Evolutionary conservation across 2,113 vertebrate genomes (phyloP), one percentile per base, ranked within the genome.

Genomic region (Vimba vimba): DNA sequence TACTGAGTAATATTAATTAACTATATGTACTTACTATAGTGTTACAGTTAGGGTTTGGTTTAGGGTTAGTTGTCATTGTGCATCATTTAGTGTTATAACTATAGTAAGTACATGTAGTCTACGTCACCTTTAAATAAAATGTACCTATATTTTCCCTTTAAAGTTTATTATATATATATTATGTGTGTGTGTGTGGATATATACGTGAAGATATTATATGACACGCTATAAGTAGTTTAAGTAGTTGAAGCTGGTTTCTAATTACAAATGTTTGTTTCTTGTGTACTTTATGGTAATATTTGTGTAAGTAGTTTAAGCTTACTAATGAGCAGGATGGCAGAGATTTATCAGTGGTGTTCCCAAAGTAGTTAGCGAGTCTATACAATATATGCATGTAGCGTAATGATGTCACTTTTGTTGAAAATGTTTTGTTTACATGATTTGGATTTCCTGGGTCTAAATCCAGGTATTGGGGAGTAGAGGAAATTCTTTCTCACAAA

Each of bases 381-480:
- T 79, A 83, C 86, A 86, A 66, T 59, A 75, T 69, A 80, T 83
- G 74, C 86, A 86, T 45, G 79, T 89, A 89, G 86, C 83, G 83
- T 76, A 47, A 88, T 88, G 74, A 85, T 87, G 66, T 75, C 59
- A 80, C 79, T 88, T 91, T 88, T 90, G 89, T 91, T 87, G 57
- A 33, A 76, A 82, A 83, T 86, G 90, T 86, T 89, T 89, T 91
- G 90, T 94, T 92, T 90, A 93, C 89, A 83, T 86, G 91, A 81
- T 87, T 86, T 91, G 87, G 92, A 92, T 92, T 87, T 88, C 89
- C 85, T 69, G 47, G 84, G 86, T 86, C 87, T 92, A 92, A 95
- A 86, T 93, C 89, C 76, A 91, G 90, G 93, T 92, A 93, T 92
- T 83, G 79, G 83, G 88, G 83, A 91, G 88, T 86, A 91, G 90